These are phyloP conservation scores for Calyptomena viridis DNA, from an alignment of 2,113 vertebrate genomes.

Conservation along the genomic window DNA sequence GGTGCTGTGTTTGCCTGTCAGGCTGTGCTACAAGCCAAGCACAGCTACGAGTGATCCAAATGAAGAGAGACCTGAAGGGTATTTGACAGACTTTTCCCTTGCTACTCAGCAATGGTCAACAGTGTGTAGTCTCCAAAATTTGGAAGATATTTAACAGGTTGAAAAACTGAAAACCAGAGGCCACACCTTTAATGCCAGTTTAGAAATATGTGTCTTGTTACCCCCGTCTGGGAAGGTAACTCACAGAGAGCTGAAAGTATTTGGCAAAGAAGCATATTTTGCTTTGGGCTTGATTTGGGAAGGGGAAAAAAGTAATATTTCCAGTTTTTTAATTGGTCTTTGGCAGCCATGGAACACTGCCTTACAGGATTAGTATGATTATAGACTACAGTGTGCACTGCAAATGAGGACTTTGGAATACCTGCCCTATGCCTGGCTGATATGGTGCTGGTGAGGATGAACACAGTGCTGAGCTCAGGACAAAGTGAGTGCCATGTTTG, in stretches of 20 bases:
- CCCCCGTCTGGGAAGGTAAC: conserved; percentile 20
- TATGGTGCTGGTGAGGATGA: not conserved
- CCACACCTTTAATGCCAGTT: conserved; percentile 23
- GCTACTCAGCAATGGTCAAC: not conserved
- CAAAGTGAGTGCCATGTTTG: not conserved
- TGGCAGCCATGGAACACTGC: conserved; percentile 10
- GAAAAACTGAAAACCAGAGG: conserved; percentile 5
- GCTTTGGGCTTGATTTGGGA: conserved; percentile 12
- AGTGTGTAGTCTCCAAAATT: not conserved
- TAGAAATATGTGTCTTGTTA: conserved; percentile 28
- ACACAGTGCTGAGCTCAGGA: not conserved
- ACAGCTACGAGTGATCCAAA: not conserved
- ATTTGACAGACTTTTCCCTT: not conserved
- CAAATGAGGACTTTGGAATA: not conserved
- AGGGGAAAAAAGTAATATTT: conserved; percentile 32
- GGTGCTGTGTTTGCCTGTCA: not conserved
- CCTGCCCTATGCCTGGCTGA: not conserved
- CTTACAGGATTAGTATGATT: conserved; percentile 27
- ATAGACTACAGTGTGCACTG: not conserved
- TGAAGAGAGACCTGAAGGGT: not conserved
- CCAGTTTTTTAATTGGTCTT: conserved; percentile 50
- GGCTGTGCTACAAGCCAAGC: not conserved
- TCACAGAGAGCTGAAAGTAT: conserved; percentile 30
- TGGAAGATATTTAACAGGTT: not conserved
- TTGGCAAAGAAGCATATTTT: conserved; percentile 42